Evolutionary conservation across 2,113 vertebrate species (phyloP).

Genomic region (Cyprinodon brontotheroides): DNA sequence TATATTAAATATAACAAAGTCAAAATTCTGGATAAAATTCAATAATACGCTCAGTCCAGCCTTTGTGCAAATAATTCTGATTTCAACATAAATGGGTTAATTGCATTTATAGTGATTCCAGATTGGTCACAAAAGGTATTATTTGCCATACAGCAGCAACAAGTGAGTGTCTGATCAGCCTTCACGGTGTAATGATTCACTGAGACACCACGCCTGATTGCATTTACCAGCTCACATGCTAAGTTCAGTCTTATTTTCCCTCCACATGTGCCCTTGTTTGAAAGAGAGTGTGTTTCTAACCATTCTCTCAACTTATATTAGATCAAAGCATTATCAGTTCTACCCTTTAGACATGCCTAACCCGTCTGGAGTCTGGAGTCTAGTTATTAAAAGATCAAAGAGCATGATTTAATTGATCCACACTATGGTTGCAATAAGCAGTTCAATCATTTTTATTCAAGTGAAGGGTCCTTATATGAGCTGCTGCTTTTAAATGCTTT

Average conservation of each 20-base stretch:
- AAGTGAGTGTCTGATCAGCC: constrained; percentile 62
- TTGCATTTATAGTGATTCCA: background rate
- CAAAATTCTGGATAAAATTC: background rate
- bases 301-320: constrained; percentile 51
- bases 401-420: constrained; percentile 4
- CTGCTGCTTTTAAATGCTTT: background rate
- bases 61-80: background rate
- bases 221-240: constrained; percentile 55
- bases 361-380: constrained; percentile 9
- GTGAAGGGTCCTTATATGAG: background rate
- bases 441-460: constrained; percentile 6
- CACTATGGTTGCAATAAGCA: background rate
- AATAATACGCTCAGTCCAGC: background rate
- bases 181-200: constrained; percentile 77
- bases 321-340: constrained; percentile 49
- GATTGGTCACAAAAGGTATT: constrained; percentile 49
- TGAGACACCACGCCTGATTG: constrained; percentile 43
- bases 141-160: constrained; percentile 54
- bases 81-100: background rate
- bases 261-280: constrained; percentile 51
- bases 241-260: constrained; percentile 36
- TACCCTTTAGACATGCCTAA: constrained; percentile 36
- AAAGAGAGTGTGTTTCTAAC: constrained; percentile 43
- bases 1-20: background rate
- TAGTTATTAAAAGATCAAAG: constrained; percentile 27